phyloP scores from a whole-genome alignment of 2,797 vertebrate species.

The Ctenopoma kingsleyae region DNA sequence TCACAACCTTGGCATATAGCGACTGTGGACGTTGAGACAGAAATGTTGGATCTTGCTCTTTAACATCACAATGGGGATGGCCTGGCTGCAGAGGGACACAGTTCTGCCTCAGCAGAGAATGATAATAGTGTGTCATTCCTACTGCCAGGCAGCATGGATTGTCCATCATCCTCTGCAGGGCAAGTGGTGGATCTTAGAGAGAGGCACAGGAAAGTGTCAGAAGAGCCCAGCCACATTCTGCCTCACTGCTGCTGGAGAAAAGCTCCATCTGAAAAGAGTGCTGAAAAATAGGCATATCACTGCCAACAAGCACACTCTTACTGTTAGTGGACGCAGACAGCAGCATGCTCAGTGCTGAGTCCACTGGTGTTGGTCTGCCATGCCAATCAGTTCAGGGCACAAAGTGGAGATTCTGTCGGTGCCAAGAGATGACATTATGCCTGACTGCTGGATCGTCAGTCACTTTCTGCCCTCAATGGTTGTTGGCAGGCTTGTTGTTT shows the following conservation, averaged over 20 bases:
- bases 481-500: constrained; percentile 9
- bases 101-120: constrained; percentile 27
- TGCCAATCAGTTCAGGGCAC: constrained; percentile 29
- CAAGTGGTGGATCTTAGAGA: constrained; percentile 51
- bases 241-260: constrained; percentile 48
- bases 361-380: constrained; percentile 26
- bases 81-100: constrained; percentile 14
- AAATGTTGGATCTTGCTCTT: constrained; percentile 34
- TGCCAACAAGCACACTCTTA: constrained; percentile 42
- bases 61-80: constrained; percentile 8
- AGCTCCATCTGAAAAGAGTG: constrained; percentile 36
- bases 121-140: constrained; percentile 35
- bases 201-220: constrained; percentile 28
- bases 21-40: not conserved
- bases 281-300: constrained; percentile 45
- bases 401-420: constrained; percentile 12
- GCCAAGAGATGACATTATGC: constrained; percentile 4
- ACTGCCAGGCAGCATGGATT: constrained; percentile 27
- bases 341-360: constrained; percentile 4
- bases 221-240: constrained; percentile 39
- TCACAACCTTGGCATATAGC: constrained; percentile 14
- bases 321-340: constrained; percentile 38
- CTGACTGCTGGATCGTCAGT: constrained; percentile 27
- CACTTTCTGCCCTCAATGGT: not conserved
- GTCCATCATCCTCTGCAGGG: constrained; percentile 33